Evolutionary conservation across 2,888 invertebrate genomes (phyloP), one percentile per base, ranked within the genome.

Genomic region (Nomada lathburiana): DNA sequence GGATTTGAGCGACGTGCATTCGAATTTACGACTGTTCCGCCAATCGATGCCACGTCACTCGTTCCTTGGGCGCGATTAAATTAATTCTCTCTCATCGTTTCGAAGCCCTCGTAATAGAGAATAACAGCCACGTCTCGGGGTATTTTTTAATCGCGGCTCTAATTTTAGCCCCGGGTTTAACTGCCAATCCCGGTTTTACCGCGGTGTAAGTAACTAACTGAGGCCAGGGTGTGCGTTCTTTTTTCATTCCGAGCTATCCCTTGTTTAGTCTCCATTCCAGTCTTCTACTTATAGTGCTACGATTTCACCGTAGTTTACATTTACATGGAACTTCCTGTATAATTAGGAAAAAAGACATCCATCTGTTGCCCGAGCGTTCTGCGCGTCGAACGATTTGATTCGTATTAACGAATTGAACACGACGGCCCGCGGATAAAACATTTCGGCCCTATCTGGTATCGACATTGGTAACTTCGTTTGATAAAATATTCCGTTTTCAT

Each of bases 1-100:
- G 69, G 72, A 82, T 86, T 84, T 78, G 78, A 84, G 71, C 76
- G 67, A 71, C 73, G 73, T 74, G 71, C 73, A 78, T 83, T 77
- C 72, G 77, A 83, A 86, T 86, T 83, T 86, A 85, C 67, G 71
- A 76, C 75, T 64, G 60, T 53, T 59, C 57, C 71, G 44, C 65
- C 76, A 62, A 80, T 76, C 85, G 73, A 83, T 83, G 76, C 69
- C 76, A 65, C 70, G 81, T 74, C 67, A 60, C 52, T 70, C 65
- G 52, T 23, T 29, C 59, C 50, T 42, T 47, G 18, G 23, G 57
- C 44, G 44, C 67, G 55, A n/a, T n/a, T 26, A 42, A 63, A 44
- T 63, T 42, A 52, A 13, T 59, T 50, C 42, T 18, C 20, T 50
- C 47, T 29, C 36, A 10, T 20, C 7, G 11, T 4, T 7, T n/a